These are phyloP conservation scores for Muscidifurax raptorellus DNA, from an alignment of 1,140 invertebrate genomes.

Conservation along the genomic window DNA sequence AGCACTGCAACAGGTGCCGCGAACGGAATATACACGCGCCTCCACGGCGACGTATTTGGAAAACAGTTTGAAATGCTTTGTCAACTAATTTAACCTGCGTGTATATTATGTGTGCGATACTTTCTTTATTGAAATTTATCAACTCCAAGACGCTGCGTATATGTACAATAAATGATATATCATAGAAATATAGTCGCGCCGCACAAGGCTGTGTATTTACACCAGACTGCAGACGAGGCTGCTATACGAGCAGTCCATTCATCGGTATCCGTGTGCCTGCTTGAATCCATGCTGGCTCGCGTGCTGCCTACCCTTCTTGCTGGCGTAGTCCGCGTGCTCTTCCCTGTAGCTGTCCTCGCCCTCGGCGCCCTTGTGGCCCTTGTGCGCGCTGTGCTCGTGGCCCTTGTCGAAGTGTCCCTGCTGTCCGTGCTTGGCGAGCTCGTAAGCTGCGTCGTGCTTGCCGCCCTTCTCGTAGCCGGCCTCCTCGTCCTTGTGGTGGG, in stretches of 20 bases:
- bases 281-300: slow-evolving; percentile 71
- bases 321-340: slow-evolving; percentile 69
- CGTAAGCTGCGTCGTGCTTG: slow-evolving; percentile 73
- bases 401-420: slow-evolving; percentile 73
- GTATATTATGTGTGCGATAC: too few species aligned
- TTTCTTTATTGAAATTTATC: background rate
- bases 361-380: slow-evolving; percentile 71
- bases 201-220: too few species aligned
- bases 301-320: slow-evolving; percentile 63
- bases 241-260: too few species aligned
- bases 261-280: slow-evolving; percentile 49
- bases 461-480: slow-evolving; percentile 75
- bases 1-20: background rate
- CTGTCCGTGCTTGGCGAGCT: slow-evolving; percentile 70
- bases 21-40: too few species aligned
- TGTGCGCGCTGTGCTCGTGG: slow-evolving; percentile 66
- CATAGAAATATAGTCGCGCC: too few species aligned
- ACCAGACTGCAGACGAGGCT: too few species aligned
- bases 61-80: background rate
- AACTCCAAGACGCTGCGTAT: too few species aligned
- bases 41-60: background rate
- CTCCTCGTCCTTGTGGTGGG: slow-evolving; percentile 71
- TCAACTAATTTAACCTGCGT: background rate
- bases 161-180: too few species aligned
- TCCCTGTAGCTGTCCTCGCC: slow-evolving; percentile 68